Percentiles rank a stretch among this genome's conserved stretches.
These are phyloP conservation scores for Heliconius himera DNA, from an alignment of 1,140 invertebrate species.

Conservation along the genomic window DNA sequence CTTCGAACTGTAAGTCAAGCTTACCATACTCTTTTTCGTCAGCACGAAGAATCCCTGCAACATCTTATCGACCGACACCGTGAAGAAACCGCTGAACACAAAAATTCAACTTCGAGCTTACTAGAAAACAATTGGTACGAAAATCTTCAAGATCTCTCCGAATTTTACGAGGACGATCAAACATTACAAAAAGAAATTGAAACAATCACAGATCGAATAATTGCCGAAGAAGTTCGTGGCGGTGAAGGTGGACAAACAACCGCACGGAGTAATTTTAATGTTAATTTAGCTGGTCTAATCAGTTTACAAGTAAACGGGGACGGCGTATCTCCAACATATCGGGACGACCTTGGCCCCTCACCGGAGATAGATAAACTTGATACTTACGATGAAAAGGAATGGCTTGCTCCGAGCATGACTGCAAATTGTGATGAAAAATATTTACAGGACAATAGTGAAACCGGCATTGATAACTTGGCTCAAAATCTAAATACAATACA, in stretches of 20 bases:
- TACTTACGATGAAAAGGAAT: conserved; percentile 62
- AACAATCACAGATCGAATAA: conserved; percentile 63
- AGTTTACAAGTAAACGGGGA: conserved; percentile 66
- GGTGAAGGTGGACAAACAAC: conserved; percentile 42
- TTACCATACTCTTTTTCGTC: conserved; percentile 73
- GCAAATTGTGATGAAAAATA: conserved; percentile 60
- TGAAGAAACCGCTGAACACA: conserved; percentile 48
- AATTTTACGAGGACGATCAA: conserved; percentile 77
- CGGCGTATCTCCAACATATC: conserved; percentile 54
- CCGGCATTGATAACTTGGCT: conserved; percentile 60
- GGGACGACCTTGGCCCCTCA: conserved; percentile 54
- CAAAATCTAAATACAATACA: conserved; percentile 66
- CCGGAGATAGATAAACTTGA: conserved; percentile 61
- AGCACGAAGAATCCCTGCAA: conserved; percentile 74
- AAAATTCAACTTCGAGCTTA: conserved; percentile 51
- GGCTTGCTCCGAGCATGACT: conserved; percentile 73
- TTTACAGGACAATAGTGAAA: conserved; percentile 49
- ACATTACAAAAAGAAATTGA: conserved; percentile 63
- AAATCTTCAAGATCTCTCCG: conserved; percentile 70
- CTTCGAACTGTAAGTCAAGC: conserved; percentile 71
- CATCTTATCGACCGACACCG: conserved; percentile 66
- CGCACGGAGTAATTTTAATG: conserved; percentile 67
- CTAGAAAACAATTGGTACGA: conserved; percentile 68
- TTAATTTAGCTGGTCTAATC: conserved; percentile 75
- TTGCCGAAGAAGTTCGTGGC: conserved; percentile 56